Evolutionary conservation across 2,888 invertebrate genomes (phyloP).

Genomic region (Minunthozetes semirufus): DNA sequence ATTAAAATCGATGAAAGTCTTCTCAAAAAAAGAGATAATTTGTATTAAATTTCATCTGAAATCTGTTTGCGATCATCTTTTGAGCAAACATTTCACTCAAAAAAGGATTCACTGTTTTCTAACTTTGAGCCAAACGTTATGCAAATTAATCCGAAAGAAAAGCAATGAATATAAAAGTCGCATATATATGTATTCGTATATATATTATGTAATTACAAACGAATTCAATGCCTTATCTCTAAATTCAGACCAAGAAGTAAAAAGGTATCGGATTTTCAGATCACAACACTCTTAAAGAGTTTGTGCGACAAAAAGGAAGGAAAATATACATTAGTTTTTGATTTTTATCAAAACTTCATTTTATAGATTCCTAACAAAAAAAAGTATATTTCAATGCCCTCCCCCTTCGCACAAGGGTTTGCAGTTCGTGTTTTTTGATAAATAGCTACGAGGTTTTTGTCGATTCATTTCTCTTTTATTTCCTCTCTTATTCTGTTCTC

Average conservation of each 20-base stretch:
- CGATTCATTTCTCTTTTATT: conserved; percentile 13
- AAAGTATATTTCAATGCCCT: background rate
- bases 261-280: conserved; percentile 5
- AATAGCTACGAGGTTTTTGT: conserved; percentile 20
- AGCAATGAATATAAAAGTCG: background rate
- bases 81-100: background rate
- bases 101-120: background rate
- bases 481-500: background rate
- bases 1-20: background rate
- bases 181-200: background rate
- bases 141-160: conserved; percentile 9
- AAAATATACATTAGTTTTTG: conserved; percentile 21
- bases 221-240: background rate
- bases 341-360: conserved; percentile 29
- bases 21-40: background rate
- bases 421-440: conserved; percentile 8
- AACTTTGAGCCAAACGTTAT: background rate
- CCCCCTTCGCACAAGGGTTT: background rate
- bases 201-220: background rate
- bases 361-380: conserved; percentile 12
- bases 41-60: background rate
- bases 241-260: background rate
- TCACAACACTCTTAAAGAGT: background rate
- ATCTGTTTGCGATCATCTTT: background rate
- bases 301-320: background rate